These are phyloP conservation scores for Phrynocephalus vlangalii DNA, from an alignment of 2,797 vertebrate genomes.

Conservation along the genomic window DNA sequence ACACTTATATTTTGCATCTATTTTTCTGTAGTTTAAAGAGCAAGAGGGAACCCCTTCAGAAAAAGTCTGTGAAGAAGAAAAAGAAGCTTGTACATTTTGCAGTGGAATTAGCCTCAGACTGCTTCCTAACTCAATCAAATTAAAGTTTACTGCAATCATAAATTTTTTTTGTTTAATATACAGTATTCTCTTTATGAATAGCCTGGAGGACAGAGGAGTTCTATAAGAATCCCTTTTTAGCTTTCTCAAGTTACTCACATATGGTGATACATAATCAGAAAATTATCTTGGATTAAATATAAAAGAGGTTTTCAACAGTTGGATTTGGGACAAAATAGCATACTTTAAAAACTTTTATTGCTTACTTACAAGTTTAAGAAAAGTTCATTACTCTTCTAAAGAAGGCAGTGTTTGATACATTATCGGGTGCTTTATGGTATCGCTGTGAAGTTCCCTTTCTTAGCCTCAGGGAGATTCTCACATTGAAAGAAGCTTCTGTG, in stretches of 20 bases:
- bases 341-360: constrained; percentile 54
- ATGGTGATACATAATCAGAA: constrained; percentile 62
- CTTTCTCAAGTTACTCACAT: constrained; percentile 70
- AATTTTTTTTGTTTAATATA: constrained; percentile 65
- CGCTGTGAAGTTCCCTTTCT: background rate
- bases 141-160: constrained; percentile 52
- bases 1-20: background rate
- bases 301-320: constrained; percentile 66
- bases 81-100: constrained; percentile 44
- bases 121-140: constrained; percentile 51
- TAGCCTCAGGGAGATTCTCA: background rate
- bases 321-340: constrained; percentile 50
- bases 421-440: constrained; percentile 13
- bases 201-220: constrained; percentile 63
- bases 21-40: constrained; percentile 34
- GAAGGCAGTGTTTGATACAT: constrained; percentile 27
- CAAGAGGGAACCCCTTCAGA: background rate
- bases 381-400: constrained; percentile 46
- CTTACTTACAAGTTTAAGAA: background rate
- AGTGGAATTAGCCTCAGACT: constrained; percentile 57
- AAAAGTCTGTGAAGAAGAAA: constrained; percentile 40
- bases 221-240: constrained; percentile 60
- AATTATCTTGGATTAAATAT: constrained; percentile 70
- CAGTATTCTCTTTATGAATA: constrained; percentile 69
- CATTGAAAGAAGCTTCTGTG: background rate